Base-by-base conservation (phyloP, 2,888 invertebrate genomes). In the Magallana nippona region DNA sequence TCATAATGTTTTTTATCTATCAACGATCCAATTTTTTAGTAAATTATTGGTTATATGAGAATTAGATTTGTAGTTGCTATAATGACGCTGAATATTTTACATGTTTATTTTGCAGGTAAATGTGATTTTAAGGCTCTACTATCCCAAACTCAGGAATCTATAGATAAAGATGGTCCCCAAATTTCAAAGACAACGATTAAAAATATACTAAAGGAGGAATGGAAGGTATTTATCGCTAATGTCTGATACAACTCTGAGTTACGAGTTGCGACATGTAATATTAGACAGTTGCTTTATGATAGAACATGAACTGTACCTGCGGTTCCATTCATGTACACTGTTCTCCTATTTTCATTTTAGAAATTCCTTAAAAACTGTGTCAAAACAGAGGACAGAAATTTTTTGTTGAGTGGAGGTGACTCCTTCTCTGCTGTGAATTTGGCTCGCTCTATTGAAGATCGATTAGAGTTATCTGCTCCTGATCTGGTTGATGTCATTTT, bases 361-460 rank as follows among this genome's bases (percentile, higher is more conserved):
- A 71, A 27, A 71, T 11, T 71, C 1, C 71, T 71, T 11, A 27
- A 32, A 71, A 13, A 15, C 32, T 22, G 71, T 71, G 27, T 22
- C 5, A 5, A 27, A 71, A 71, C 71, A 71, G 17, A 22, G 8
- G 44, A 78, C 2, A 19, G n/a, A 0, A 91, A 88, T 71, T 94
- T 94, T 86, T 84, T 93, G 3, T 56, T 85, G 0, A 84, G 85
- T 77, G 97, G 97, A 55, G 97, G 97, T 2, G 96, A 96, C 90
- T 97, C 97, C 0, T 95, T 97, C 85, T 93, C 95, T 56, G 96
- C 96, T 19, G 94, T 97, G 13, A 95, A 96, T 87, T 94, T 97
- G 83, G 95, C 95, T 62, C 95, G 95, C 88, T 95, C 95, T 89
- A 91, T 96, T 80, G 95, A 96, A 87, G 82, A 63, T 63, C 62